These are phyloP conservation scores for Scophthalmus maximus DNA, from an alignment of 2,113 vertebrate species.

Conservation along the genomic window DNA sequence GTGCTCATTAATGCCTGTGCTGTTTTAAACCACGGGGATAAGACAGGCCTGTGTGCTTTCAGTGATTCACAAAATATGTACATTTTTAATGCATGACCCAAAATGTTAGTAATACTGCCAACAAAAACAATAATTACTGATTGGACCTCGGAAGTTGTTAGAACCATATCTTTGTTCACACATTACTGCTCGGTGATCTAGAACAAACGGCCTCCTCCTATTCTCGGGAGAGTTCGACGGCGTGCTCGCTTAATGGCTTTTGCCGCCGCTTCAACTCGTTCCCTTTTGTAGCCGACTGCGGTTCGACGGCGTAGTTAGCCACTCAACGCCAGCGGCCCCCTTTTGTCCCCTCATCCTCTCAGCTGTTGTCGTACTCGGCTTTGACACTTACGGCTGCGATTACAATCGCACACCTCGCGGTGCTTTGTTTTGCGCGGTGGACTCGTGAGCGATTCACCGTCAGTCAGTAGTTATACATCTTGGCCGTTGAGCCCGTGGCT, in stretches of 20 bases:
- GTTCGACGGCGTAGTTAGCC: slow-evolving; percentile 47
- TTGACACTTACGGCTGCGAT: slow-evolving; percentile 64
- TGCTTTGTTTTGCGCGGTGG: slow-evolving; percentile 54
- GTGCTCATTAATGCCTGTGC: neutral
- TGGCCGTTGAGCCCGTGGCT: slow-evolving; percentile 6
- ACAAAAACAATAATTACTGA: slow-evolving; percentile 10
- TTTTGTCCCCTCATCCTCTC: slow-evolving; percentile 57
- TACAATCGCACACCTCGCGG: slow-evolving; percentile 51
- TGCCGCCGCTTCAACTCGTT: slow-evolving; percentile 42
- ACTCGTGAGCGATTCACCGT: slow-evolving; percentile 60
- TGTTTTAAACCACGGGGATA: neutral
- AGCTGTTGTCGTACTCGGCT: slow-evolving; percentile 49
- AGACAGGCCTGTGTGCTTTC: neutral
- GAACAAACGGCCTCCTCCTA: slow-evolving; percentile 28
- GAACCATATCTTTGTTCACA: slow-evolving; percentile 20
- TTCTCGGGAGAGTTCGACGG: slow-evolving; percentile 41
- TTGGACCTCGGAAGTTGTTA: neutral
- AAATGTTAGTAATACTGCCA: neutral
- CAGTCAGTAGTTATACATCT: slow-evolving; percentile 21
- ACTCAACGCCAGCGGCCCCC: slow-evolving; percentile 55
- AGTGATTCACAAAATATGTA: neutral
- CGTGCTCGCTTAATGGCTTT: slow-evolving; percentile 50
- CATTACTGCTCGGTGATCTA: slow-evolving; percentile 2
- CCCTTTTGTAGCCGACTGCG: slow-evolving; percentile 48
- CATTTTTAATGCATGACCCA: neutral